Evolutionary conservation across 2,888 invertebrate genomes (phyloP), one percentile per base, ranked within the genome.

Genomic region (Luperina nickerlii): DNA sequence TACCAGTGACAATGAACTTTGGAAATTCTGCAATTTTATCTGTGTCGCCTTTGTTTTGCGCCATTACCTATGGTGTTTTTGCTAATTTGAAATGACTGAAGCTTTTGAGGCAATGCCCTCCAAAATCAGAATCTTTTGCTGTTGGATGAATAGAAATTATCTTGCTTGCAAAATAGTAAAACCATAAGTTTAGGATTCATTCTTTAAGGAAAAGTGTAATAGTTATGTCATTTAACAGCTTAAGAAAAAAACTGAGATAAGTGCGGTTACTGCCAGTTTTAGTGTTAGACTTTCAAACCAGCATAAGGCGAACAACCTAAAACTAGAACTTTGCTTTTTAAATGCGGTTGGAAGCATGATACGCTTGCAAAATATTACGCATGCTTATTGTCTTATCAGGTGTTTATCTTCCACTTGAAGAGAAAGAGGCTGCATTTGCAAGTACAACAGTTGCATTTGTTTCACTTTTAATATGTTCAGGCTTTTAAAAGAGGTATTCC

Each of bases 1-100:
- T 76, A 84, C 72, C 72, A 67, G 80, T 84, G 90, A 87, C 90
- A 92, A 90, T 90, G 90, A 91, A 89, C 90, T 88, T 83, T 78
- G 67, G 62, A 68, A 83, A 73, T 74, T 69, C 65, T 66, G 51
- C 63, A 78, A 68, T 82, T 79, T 84, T 87, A 84, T 85, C 81
- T 79, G 71, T 75, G 72, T 77, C 75, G 65, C 68, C 27, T 81
- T 81, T 77, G 72, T 85, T 75, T 73, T 20, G 9, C 74, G 20
- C 11, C 45, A 45, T 48, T n/a, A 54, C 24, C 18, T 66, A 38
- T 48, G 38, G 45, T 54, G 67, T 71, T 71, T 68, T 77, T 68
- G 66, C 9, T 54, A 70, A 67, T 76, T 62, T 71, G 1, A 67
- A 32, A 11, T 60, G 18, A 38, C 48, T 6, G 8, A 11, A 15